Conservation (phyloP, 2,797 vertebrate species). For the Yasuhikotakia modesta region DNA sequence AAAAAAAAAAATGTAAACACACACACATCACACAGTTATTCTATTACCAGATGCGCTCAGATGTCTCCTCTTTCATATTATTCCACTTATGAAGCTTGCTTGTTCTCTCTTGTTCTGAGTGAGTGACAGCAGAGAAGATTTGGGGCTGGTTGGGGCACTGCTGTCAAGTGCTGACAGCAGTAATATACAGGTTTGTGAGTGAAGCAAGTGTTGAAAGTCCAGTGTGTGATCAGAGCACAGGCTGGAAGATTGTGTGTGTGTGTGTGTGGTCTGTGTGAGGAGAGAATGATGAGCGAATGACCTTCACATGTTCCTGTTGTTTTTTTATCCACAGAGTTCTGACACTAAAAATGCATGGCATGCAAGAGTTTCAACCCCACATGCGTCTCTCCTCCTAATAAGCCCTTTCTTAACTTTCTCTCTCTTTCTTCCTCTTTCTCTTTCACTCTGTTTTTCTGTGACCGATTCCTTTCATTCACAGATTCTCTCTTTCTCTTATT, state of each 20-base stretch:
- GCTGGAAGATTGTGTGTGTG: not conserved
- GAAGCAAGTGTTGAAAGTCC: constrained; percentile 5
- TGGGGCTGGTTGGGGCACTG: not conserved
- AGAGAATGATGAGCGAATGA: constrained; percentile 57
- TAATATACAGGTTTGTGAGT: constrained; percentile 13
- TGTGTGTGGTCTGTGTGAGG: constrained; percentile 5
- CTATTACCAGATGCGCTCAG: not conserved
- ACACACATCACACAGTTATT: not conserved
- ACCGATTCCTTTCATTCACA: not conserved
- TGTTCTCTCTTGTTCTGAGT: not conserved
- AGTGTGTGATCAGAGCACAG: constrained; percentile 4
- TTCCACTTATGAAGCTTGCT: not conserved
- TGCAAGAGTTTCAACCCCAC: constrained; percentile 55
- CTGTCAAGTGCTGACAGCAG: not conserved
- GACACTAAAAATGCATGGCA: constrained; percentile 77
- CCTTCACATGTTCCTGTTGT: constrained; percentile 75
- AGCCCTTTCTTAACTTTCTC: constrained; percentile 35
- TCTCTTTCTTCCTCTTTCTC: constrained; percentile 12
- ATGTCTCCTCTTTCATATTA: constrained; percentile 1
- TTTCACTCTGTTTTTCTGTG: constrained; percentile 15
- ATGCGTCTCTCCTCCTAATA: constrained; percentile 10
- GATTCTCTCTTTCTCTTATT: constrained; percentile 11
- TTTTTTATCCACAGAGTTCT: constrained; percentile 79
- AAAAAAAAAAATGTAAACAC: not conserved
- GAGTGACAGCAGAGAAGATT: not conserved